Percentiles rank a stretch among this genome's conserved stretches.
These are phyloP conservation scores for Saccostrea glomerata DNA, from an alignment of 1,140 invertebrate genomes.

Conservation along the genomic window DNA sequence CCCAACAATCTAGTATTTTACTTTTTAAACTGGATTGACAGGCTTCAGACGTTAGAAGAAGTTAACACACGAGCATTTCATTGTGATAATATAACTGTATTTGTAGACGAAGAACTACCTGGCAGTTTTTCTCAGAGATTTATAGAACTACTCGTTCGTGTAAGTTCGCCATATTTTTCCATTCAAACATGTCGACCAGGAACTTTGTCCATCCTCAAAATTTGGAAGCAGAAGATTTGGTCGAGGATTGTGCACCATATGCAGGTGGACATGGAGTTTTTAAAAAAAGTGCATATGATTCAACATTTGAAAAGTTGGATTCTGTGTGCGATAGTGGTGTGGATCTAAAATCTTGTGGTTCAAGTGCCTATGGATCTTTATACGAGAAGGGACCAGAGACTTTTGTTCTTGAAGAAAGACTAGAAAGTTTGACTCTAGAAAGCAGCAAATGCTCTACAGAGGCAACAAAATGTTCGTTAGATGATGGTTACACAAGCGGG, in stretches of 20 bases:
- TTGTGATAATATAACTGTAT: not conserved
- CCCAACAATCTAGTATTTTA: not conserved
- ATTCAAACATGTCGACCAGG: slow-evolving; percentile 2
- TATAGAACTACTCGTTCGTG: not conserved
- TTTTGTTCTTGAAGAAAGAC: not conserved
- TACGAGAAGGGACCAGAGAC: not conserved
- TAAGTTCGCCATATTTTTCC: slow-evolving; percentile 3
- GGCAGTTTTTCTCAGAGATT: not conserved
- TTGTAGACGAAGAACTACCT: not conserved
- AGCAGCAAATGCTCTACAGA: not conserved
- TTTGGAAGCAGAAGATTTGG: slow-evolving; percentile 5
- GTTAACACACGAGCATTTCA: not conserved
- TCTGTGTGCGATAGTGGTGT: slow-evolving; percentile 1
- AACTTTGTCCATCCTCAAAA: not conserved
- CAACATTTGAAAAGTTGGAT: not conserved
- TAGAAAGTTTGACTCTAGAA: not conserved
- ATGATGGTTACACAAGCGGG: not conserved
- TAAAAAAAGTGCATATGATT: not conserved
- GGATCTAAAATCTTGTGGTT: not conserved
- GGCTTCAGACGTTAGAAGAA: not conserved
- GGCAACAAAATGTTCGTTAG: not conserved
- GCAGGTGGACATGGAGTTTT: not conserved
- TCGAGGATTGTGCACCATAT: slow-evolving; percentile 1
- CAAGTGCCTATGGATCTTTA: slow-evolving; percentile 41
- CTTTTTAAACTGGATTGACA: not conserved